Conservation (phyloP, 1,140 invertebrate species). For the Nymphalis io region DNA sequence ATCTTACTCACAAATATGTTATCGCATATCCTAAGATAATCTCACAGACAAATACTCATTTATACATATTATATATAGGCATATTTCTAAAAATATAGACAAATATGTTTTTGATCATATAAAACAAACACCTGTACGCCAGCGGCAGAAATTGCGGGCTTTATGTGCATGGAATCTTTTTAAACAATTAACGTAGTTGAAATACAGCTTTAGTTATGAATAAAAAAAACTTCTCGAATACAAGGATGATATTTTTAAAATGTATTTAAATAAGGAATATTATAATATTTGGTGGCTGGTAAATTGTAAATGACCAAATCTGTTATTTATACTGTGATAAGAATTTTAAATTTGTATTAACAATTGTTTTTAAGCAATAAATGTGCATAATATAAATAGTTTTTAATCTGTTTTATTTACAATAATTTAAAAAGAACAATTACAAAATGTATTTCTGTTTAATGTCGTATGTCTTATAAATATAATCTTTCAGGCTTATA, state of each 20-base stretch:
- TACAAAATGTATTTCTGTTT: background rate
- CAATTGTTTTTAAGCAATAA: background rate
- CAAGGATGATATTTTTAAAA: background rate
- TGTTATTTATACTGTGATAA: constrained; percentile 6
- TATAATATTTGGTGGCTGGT: constrained; percentile 1
- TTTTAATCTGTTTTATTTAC: constrained; percentile 7
- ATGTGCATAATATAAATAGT: background rate
- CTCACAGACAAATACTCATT: too few relatives aligned
- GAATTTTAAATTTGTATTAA: background rate
- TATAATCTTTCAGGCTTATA: too few relatives aligned
- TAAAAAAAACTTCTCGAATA: constrained; percentile 1
- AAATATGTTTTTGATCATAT: too few relatives aligned
- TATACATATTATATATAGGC: too few relatives aligned
- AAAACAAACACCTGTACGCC: too few relatives aligned
- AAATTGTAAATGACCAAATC: background rate
- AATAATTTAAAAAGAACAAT: constrained; percentile 12
- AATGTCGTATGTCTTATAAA: too few relatives aligned
- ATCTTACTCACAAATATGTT: too few relatives aligned
- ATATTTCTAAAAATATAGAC: too few relatives aligned
- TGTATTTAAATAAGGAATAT: background rate
- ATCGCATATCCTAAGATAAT: too few relatives aligned
- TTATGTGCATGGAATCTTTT: too few relatives aligned
- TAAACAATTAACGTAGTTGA: too few relatives aligned
- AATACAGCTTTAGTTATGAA: background rate
- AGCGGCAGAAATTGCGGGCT: too few relatives aligned